Conservation (phyloP, 1,140 invertebrate species). For the Drosophila yakuba region DNA sequence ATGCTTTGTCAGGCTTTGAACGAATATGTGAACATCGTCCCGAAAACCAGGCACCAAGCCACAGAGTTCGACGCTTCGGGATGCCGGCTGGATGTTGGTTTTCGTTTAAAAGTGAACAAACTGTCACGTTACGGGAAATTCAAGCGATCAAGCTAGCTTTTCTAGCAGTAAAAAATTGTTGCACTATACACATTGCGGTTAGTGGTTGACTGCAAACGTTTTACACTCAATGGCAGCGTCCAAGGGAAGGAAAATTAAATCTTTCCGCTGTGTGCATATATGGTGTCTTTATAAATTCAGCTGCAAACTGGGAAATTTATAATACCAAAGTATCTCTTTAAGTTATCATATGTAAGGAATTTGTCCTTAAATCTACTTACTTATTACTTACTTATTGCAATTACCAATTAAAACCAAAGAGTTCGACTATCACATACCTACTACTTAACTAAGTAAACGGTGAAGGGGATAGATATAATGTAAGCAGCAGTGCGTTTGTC, state of each 20-base stretch:
- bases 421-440: no score
- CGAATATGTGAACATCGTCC: not conserved
- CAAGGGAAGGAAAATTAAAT: not conserved
- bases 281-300: no score
- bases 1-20: slow-evolving; percentile 29
- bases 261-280: no score
- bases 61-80: slow-evolving; percentile 15
- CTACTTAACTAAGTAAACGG: no score
- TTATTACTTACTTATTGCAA: no score
- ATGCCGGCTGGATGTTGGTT: slow-evolving; percentile 5
- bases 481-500: no score
- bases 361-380: no score
- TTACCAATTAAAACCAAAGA: no score
- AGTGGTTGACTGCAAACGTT: not conserved
- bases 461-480: no score
- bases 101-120: slow-evolving; percentile 17
- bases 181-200: slow-evolving; percentile 15
- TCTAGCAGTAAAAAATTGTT: slow-evolving; percentile 2
- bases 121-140: slow-evolving; percentile 19
- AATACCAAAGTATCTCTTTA: no score
- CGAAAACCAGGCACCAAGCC: not conserved
- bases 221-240: not conserved
- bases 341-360: no score
- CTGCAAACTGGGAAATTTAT: no score
- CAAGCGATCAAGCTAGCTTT: slow-evolving; percentile 8